Percentiles rank a stretch among this genome's conserved stretches.
phyloP scores from a whole-genome alignment of 2,888 invertebrate species.

The Lamellibrachia satsuma region DNA sequence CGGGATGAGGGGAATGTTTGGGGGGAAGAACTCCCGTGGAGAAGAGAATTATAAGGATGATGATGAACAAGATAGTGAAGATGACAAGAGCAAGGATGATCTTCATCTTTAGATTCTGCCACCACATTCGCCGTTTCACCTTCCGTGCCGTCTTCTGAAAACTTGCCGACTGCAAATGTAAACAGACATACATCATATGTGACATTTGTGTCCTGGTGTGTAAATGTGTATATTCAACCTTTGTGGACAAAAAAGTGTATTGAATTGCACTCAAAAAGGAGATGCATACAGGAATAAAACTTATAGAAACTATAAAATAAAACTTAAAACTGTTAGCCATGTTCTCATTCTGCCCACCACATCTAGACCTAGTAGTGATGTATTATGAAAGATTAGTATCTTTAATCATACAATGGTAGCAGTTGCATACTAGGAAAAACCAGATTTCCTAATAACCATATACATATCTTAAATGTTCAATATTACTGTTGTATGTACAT shows the following conservation, averaged over 20 bases:
- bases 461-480: too few relatives aligned
- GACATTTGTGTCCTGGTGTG: not conserved
- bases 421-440: too few relatives aligned
- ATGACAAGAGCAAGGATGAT: constrained; percentile 55
- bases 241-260: not conserved
- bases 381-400: too few relatives aligned
- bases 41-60: constrained; percentile 58
- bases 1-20: constrained; percentile 29
- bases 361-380: too few relatives aligned
- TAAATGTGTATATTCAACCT: not conserved
- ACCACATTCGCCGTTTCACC: constrained; percentile 62
- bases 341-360: too few relatives aligned
- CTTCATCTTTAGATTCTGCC: constrained; percentile 65
- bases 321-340: too few relatives aligned
- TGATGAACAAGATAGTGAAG: constrained; percentile 53
- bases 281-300: not conserved
- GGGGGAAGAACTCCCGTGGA: constrained; percentile 56
- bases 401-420: too few relatives aligned
- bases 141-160: constrained; percentile 59
- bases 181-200: not conserved
- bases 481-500: too few relatives aligned
- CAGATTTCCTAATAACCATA: too few relatives aligned
- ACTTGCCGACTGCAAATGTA: constrained; percentile 53
- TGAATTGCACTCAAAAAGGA: constrained; percentile 11
- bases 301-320: too few relatives aligned